phyloP scores from a whole-genome alignment of 2,888 invertebrate genomes.

The Eledone cirrhosa region DNA sequence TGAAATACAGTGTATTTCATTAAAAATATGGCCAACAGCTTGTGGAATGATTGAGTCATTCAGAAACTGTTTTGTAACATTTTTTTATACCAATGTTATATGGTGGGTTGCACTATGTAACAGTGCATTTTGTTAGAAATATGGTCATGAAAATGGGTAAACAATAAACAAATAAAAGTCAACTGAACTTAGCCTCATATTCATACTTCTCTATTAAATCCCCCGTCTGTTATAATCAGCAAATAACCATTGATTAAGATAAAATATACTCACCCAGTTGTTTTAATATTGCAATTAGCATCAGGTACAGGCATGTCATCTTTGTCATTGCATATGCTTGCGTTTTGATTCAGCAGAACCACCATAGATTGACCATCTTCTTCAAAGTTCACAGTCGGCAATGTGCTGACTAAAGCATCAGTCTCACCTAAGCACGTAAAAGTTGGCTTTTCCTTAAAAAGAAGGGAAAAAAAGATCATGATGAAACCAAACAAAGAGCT shows the following conservation, averaged over 20 bases:
- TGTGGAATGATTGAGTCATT: too few species aligned
- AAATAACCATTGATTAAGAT: too few species aligned
- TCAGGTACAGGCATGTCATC: slow-evolving; percentile 53
- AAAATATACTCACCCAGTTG: slow-evolving; percentile 49
- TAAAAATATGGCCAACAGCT: too few species aligned
- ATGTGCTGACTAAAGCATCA: slow-evolving; percentile 36
- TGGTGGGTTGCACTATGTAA: too few species aligned
- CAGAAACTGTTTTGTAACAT: too few species aligned
- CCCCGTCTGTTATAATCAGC: too few species aligned
- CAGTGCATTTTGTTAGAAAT: too few species aligned
- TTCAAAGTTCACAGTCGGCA: slow-evolving; percentile 44
- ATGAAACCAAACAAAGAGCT: too few species aligned
- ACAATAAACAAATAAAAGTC: background rate
- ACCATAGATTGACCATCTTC: slow-evolving; percentile 59
- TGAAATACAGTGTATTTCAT: too few species aligned
- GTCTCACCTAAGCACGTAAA: slow-evolving; percentile 40
- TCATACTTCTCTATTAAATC: too few species aligned
- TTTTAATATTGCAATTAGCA: slow-evolving; percentile 53
- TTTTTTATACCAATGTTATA: too few species aligned
- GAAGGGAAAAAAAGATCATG: background rate
- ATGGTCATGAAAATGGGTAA: too few species aligned
- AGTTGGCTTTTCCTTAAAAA: slow-evolving; percentile 47
- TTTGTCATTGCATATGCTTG: slow-evolving; percentile 41
- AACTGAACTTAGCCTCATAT: background rate
- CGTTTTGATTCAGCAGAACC: slow-evolving; percentile 34